These are phyloP conservation scores for Oxyteleia sp. DNA, from an alignment of 2,888 invertebrate genomes.

Conservation along the genomic window DNA sequence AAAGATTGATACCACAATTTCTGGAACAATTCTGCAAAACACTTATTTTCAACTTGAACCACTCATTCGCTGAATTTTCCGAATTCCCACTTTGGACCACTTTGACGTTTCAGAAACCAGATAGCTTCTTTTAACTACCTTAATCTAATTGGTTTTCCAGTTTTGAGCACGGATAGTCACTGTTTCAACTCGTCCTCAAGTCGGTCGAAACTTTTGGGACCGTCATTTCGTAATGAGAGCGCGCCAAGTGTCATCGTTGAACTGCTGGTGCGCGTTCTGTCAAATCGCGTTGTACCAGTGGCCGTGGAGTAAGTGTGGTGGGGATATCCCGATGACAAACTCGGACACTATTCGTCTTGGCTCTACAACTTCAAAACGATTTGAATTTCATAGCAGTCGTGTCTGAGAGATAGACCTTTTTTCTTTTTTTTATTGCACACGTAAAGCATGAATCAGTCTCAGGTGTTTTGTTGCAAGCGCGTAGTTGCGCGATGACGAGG, in stretches of 20 bases:
- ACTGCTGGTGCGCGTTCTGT: constrained; percentile 62
- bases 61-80: too few relatives aligned
- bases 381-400: constrained; percentile 46
- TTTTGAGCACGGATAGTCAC: background rate
- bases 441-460: constrained; percentile 51
- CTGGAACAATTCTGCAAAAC: too few relatives aligned
- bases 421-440: constrained; percentile 22
- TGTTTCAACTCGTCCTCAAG: background rate
- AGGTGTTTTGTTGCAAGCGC: constrained; percentile 35
- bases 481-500: constrained; percentile 29
- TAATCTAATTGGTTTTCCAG: background rate
- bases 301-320: constrained; percentile 31
- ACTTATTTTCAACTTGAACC: too few relatives aligned
- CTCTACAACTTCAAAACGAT: constrained; percentile 45
- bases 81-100: too few relatives aligned
- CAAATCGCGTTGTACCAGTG: constrained; percentile 53
- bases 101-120: too few relatives aligned
- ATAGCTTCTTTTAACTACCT: background rate
- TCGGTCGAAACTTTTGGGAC: constrained; percentile 43
- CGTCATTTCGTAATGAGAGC: constrained; percentile 52
- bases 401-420: constrained; percentile 4
- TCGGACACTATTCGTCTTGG: constrained; percentile 52
- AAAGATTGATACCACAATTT: too few relatives aligned
- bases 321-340: constrained; percentile 60
- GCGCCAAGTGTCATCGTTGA: constrained; percentile 62